Conservation (phyloP, 35 echinoderm and acorn worm genomes). For the Patiria miniata region DNA sequence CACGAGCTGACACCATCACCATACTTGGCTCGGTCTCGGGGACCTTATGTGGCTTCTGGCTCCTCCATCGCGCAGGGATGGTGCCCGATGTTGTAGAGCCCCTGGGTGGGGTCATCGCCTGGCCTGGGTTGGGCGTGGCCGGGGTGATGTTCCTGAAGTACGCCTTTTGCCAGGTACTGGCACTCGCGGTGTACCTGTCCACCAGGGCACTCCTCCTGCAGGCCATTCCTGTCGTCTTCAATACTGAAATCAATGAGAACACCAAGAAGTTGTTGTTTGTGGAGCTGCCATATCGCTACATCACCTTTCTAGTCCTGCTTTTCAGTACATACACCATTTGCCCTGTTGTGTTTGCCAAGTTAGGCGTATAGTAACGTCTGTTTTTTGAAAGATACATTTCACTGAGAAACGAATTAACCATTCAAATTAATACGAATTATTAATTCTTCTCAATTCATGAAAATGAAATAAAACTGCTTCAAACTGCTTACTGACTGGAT, state of each 20-base stretch:
- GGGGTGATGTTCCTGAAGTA: conserved; percentile 61
- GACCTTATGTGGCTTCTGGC: conserved; percentile 58
- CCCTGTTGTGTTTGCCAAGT: background rate
- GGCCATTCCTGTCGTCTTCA: conserved; percentile 39
- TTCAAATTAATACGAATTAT: too few relatives aligned
- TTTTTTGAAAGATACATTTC: too few relatives aligned
- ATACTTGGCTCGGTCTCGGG: conserved; percentile 57
- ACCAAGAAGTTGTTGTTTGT: conserved; percentile 52
- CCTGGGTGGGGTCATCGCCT: conserved; percentile 33
- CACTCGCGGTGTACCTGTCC: conserved; percentile 52
- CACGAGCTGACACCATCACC: conserved; percentile 78
- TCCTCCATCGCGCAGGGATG: conserved; percentile 49
- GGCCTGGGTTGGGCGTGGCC: conserved; percentile 38
- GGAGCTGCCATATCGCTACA: conserved; percentile 62
- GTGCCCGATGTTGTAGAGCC: conserved; percentile 38
- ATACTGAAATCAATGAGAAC: conserved; percentile 48
- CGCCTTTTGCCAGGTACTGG: conserved; percentile 40
- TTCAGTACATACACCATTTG: background rate
- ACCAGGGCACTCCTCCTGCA: conserved; percentile 62
- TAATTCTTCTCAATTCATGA: too few relatives aligned
- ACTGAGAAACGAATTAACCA: too few relatives aligned
- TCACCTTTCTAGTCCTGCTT: background rate
- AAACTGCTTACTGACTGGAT: too few relatives aligned
- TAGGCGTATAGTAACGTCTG: too few relatives aligned
- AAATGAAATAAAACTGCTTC: too few relatives aligned